Base-by-base conservation (phyloP, 2,888 invertebrate species). In the Morpho deidamia region DNA sequence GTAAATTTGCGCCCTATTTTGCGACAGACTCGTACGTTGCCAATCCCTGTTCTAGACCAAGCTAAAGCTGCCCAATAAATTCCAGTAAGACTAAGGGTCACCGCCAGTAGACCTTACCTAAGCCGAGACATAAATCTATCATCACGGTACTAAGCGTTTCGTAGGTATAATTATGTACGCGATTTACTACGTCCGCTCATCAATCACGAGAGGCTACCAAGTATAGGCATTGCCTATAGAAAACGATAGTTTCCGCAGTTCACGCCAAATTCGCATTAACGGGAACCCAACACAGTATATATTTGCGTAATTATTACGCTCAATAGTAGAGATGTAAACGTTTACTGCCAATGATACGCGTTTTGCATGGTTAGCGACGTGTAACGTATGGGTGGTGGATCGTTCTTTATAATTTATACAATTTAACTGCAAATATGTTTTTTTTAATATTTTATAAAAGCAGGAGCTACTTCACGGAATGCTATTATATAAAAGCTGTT, bases 281-380 rank as follows among this genome's bases (percentile, higher is more conserved):
- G 37, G 11, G 11, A 11, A 45, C 10, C 48, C 32, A 47, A 60
- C 59, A 60, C 42, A 54, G 60, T 11, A 9, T 53, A 47, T 45
- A 50, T 11, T 54, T 2, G 56, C 46, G 12, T 60, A 54, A 34
- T n/a, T 14, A 33, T 49, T 46, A 45, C 40, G 37, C 34, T 44
- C 44, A 11, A 44, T 33, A 43, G 49, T 48, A 38, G 40, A 51
- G 44, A 44, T 60, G 42, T 56, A 43, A 53, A 53, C 43, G 47
- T 49, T 53, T 55, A 43, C 62, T 58, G 59, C 78, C 76, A 78
- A 77, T 78, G 59, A 67, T 61, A 61, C 62, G 55, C 59, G 70
- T 69, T 61, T 58, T 70, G 72, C 73, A 71, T 76, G 75, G 71
- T 62, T 62, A 68, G 66, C 57, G 58, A 63, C 47, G 71, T 67